Base-by-base conservation (phyloP, 2,888 invertebrate species). In the Strigamia crassipes region DNA sequence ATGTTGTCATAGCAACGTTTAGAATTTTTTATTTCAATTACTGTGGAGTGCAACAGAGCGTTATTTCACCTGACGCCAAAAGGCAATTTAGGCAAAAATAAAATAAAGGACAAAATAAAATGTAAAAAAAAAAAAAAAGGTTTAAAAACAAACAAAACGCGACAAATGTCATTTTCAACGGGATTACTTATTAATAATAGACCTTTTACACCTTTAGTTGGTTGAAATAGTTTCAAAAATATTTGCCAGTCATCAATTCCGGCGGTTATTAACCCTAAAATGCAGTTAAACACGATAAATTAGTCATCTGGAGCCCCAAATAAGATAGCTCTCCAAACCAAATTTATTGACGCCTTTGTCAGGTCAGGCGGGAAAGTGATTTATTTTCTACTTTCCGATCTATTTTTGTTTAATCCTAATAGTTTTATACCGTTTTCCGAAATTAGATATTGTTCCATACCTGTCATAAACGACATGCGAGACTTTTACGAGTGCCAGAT, bases 1-100 rank as follows among this genome's bases (percentile, higher is more conserved):
- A n/a, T 31, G 73, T 73, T 73, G 73, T 73, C 73, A 73, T 27
- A 73, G 73, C 73, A 73, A 73, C 73, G 73, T 73, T 73, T 73
- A 73, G 31, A 73, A 31, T 27, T 73, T 73, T 27, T 73, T 73
- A 31, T 73, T 73, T 73, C 73, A 73, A 73, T 73, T 73, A 73
- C 73, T 1, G 73, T n/a, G 4, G 15, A 73, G 73, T 73, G 73
- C 73, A 73, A 73, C 73, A 27, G 73, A 73, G 73, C 73, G 73
- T 73, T 73, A 23, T 73, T 73, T 31, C 73, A 73, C 73, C 73
- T 73, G 73, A 73, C 12, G 12, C 31, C 73, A 27, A n/a, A 73
- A 73, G 10, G 27, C 73, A 31, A 8, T 23, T 73, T 73, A 15
- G 31, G 73, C 31, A 8, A 73, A 73, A 66, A 66, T 21, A 66